Base-by-base conservation (phyloP, 2,797 vertebrate species). In the Macropodus opercularis region DNA sequence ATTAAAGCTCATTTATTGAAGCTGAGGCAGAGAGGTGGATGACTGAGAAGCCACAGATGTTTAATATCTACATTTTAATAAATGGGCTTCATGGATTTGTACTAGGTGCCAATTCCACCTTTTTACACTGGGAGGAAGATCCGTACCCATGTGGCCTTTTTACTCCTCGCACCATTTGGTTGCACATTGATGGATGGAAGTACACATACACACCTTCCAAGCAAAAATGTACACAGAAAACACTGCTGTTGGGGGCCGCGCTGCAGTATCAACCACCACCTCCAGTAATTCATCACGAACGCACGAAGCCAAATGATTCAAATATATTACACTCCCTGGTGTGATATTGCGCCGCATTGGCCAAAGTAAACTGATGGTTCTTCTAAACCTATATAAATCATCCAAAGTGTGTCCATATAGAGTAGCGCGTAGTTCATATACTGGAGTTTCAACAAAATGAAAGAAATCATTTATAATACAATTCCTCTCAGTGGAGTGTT, bases 301-400 rank as follows among this genome's bases (percentile, higher is more conserved):
- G 66, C 74, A 77, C 63, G 73, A 85, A 78, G 72, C 80, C 77
- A 84, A 84, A 85, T 78, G 73, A 88, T 86, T 85, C 74, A 84
- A 79, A 89, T 78, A 84, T 71, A 84, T 84, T 84, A 67, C 60
- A 50, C 57, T 75, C 70, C 77, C 85, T 24, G 64, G 72, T 72
- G 82, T 60, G 5, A 31, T 69, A 55, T 70, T 72, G 47, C 77
- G 58, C 62, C 40, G 38, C 67, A 67, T 62, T 18, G 62, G 48
- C 77, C 63, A 79, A 67, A 75, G 68, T 72, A 73, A 84, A 85
- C 54, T 77, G 77, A 88, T 81, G 72, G 53, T 40, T 72, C 57
- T 59, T 57, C 63, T 73, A 72, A 64, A 69, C 62, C 66, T 52
- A 41, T 60, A 84, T 88, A 80, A 88, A 87, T 87, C 75, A 85